Evolutionary conservation across 2,797 vertebrate species (phyloP).

Genomic region (Arnoldichthys spilopterus): DNA sequence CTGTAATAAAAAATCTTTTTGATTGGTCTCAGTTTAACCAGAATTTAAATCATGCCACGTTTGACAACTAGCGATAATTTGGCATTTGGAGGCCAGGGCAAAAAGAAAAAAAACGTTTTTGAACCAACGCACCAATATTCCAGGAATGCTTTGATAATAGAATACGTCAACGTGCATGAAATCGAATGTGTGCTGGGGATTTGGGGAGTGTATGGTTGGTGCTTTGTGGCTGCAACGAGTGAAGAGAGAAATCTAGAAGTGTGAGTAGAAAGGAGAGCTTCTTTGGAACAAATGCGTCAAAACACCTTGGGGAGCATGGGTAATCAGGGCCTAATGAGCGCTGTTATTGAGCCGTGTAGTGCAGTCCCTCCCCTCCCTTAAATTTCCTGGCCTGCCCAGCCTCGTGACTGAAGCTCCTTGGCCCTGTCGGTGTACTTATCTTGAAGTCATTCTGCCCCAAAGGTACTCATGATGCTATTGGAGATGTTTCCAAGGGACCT

Average conservation of each 20-base stretch:
- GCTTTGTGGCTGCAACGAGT: constrained; percentile 20
- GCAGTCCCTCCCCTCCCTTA: constrained; percentile 10
- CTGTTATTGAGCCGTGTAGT: constrained; percentile 38
- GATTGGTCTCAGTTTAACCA: constrained; percentile 46
- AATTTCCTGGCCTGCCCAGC: background rate
- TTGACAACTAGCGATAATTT: constrained; percentile 71
- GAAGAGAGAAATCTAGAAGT: constrained; percentile 33
- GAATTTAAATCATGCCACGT: constrained; percentile 67
- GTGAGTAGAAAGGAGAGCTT: constrained; percentile 14
- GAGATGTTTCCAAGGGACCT: background rate
- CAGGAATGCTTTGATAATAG: constrained; percentile 48
- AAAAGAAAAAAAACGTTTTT: constrained; percentile 54
- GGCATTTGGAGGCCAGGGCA: constrained; percentile 57
- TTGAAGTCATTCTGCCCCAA: constrained; percentile 35
- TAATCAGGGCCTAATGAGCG: constrained; percentile 45
- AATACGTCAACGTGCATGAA: constrained; percentile 40
- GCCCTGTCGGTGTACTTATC: constrained; percentile 28
- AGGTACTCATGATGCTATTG: constrained; percentile 14
- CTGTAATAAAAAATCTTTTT: constrained; percentile 70
- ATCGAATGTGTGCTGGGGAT: constrained; percentile 15
- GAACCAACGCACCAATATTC: constrained; percentile 43
- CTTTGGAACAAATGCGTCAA: constrained; percentile 27
- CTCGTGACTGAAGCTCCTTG: constrained; percentile 3
- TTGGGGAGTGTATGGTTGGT: background rate
- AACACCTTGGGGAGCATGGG: constrained; percentile 24